These are phyloP conservation scores for Pipa parva DNA, from an alignment of 2,113 vertebrate species.

Conservation along the genomic window DNA sequence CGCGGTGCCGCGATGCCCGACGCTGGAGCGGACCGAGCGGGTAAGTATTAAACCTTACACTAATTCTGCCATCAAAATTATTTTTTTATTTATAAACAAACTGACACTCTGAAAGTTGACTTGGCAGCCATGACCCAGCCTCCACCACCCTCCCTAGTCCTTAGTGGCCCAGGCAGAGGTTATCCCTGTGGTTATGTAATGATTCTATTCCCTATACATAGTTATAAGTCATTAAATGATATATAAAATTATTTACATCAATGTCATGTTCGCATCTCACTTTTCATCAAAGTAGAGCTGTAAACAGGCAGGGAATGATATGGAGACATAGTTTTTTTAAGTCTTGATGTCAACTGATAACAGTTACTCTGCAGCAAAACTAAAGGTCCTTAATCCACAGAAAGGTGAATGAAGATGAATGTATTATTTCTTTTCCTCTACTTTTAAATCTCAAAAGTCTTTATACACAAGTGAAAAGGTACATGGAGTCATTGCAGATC, in stretches of 20 bases:
- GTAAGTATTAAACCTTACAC: too few relatives aligned
- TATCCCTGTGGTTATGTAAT: too few relatives aligned
- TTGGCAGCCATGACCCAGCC: too few relatives aligned
- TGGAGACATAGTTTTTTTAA: constrained; percentile 5
- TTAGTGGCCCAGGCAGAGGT: too few relatives aligned
- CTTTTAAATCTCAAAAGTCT: constrained; percentile 28
- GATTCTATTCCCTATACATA: too few relatives aligned
- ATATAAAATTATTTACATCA: background rate
- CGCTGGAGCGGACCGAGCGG: too few relatives aligned
- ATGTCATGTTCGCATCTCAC: background rate
- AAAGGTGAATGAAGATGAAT: constrained; percentile 25
- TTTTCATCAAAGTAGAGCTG: background rate
- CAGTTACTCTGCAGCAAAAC: background rate
- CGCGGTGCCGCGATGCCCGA: too few relatives aligned
- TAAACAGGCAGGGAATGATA: background rate
- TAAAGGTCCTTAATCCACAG: background rate
- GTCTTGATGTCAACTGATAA: background rate
- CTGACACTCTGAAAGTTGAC: too few relatives aligned
- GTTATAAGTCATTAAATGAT: too few relatives aligned
- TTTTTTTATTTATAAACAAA: too few relatives aligned
- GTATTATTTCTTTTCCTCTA: constrained; percentile 4
- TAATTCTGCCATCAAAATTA: too few relatives aligned
- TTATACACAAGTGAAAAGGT: constrained; percentile 23
- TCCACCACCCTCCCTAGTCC: too few relatives aligned
- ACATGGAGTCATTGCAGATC: constrained; percentile 39